Evolutionary conservation across 2,113 vertebrate genomes (phyloP), one percentile per base, ranked within the genome.

Genomic region (Philantomba maxwellii): DNA sequence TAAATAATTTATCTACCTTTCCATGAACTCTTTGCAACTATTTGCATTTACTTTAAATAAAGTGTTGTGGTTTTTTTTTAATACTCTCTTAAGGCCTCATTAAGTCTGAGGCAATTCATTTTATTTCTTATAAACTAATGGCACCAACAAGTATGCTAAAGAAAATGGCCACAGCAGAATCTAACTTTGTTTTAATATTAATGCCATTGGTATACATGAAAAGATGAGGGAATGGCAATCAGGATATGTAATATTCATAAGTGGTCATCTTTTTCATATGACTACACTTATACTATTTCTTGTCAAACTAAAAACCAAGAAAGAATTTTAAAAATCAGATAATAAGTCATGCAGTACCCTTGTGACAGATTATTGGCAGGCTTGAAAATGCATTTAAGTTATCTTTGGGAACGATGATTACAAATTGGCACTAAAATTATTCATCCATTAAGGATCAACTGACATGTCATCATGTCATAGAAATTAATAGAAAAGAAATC

Each of bases 331-430:
- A 30, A 97, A 92, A 96, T 88, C 87, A 95, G 95, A 87, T 92
- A 95, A 90, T 30, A 97, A 89, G 43, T 49, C 25, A 94, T 55
- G 16, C 26, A 83, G 47, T 94, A 26, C 4, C 55, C 9, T 70
- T 96, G 53, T 96, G 97, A 97, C 78, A 97, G 70, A 91, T 87
- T 95, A 95, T 70, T 92, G 90, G 88, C 94, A 94, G 58, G 17
- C 60, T 81, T 30, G 17, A 91, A 97, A 97, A 95, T 86, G 16
- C 21, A 93, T 91, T 95, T 92, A 90, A 45, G 39, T 80, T 92
- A 94, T 95, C 94, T 96, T 97, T 91, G n/a, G 90, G 87, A 96
- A 96, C 2, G n/a, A 96, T 94, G 93, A 89, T 93, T 96, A 92
- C 62, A 96, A 93, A 97, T 84, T 94, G 88, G 45, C 78, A 94